Evolutionary conservation across 2,113 vertebrate species (phyloP).

Genomic region (Chroicocephalus ridibundus): DNA sequence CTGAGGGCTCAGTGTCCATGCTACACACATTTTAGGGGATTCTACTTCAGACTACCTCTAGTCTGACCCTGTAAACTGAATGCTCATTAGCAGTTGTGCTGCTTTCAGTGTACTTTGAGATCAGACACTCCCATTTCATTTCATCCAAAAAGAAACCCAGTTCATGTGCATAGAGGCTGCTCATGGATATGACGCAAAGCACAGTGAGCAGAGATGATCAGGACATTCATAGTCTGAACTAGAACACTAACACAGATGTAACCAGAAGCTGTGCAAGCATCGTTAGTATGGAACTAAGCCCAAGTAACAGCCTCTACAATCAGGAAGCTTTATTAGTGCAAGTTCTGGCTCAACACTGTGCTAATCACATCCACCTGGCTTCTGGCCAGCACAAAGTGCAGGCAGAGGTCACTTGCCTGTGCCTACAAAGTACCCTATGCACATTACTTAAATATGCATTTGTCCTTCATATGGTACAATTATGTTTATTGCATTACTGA

Average conservation of each 20-base stretch:
- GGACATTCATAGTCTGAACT: not conserved
- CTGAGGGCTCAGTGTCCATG: not conserved
- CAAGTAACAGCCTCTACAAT: conserved; percentile 36
- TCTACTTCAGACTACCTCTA: not conserved
- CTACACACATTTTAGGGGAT: not conserved
- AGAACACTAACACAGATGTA: not conserved
- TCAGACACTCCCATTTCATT: not conserved
- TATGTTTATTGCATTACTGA: conserved; percentile 25
- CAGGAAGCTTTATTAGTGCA: conserved; percentile 25
- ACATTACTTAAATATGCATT: conserved; percentile 1
- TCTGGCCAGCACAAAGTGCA: conserved; percentile 30
- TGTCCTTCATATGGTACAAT: conserved; percentile 25
- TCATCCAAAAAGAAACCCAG: not conserved
- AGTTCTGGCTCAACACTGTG: conserved; percentile 24
- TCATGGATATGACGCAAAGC: not conserved
- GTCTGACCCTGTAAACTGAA: not conserved
- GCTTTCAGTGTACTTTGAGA: not conserved
- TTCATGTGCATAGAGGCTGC: not conserved
- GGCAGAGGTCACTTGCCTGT: conserved; percentile 38
- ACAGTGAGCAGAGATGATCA: not conserved
- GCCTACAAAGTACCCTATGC: not conserved
- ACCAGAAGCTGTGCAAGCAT: not conserved
- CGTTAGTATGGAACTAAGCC: conserved; percentile 2
- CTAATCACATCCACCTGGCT: conserved; percentile 37
- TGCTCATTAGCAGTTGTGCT: not conserved